A percentile compares a stretch with the other conserved stretches of the same genome.
phyloP scores from a whole-genome alignment of 1,140 invertebrate genomes.

The Dermatophagoides farinae region DNA sequence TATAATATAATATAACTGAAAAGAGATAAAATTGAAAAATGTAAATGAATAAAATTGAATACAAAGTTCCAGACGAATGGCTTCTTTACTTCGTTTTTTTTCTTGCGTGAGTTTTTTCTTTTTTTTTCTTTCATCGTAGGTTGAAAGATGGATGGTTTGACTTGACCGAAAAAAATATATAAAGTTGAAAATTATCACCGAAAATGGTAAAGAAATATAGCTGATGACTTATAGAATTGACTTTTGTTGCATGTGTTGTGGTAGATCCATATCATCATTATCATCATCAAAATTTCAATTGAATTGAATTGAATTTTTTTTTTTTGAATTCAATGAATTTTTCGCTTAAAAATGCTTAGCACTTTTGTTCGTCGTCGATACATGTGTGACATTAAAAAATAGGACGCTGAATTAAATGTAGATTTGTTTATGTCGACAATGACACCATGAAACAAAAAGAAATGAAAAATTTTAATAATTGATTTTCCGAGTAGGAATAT shows the following conservation, averaged over 20 bases:
- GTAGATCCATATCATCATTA: neutral
- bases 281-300: neutral
- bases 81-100: too few species aligned
- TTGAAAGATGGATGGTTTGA: neutral
- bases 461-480: neutral
- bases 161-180: neutral
- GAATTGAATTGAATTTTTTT: too few species aligned
- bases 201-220: neutral
- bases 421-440: neutral
- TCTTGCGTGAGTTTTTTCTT: too few species aligned
- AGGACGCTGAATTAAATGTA: constrained; percentile 31
- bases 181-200: neutral
- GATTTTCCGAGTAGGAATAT: too few species aligned
- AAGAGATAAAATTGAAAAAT: too few species aligned
- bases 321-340: constrained; percentile 1
- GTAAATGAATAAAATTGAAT: too few species aligned
- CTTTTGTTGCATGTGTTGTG: too few species aligned
- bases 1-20: too few species aligned
- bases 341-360: neutral
- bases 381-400: constrained; percentile 57
- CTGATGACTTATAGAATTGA: neutral
- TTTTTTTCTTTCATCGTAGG: too few species aligned
- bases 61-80: too few species aligned
- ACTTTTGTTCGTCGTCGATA: constrained; percentile 36
- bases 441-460: neutral